Evolutionary conservation across 2,113 vertebrate genomes (phyloP).

Genomic region (Apteryx mantelli): DNA sequence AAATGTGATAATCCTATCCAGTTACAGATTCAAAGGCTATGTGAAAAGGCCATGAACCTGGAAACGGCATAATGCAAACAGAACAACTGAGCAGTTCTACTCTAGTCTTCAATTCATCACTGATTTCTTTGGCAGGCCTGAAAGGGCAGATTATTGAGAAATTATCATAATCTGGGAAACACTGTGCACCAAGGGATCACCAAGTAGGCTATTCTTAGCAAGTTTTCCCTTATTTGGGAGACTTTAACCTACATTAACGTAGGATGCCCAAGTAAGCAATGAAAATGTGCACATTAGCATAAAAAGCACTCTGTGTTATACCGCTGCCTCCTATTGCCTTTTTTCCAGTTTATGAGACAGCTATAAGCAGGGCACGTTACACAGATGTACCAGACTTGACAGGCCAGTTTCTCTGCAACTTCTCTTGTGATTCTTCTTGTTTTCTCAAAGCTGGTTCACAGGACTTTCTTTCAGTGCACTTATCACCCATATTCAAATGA

Average conservation of each 20-base stretch:
- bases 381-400: neutral
- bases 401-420: neutral
- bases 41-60: neutral
- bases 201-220: neutral
- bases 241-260: neutral
- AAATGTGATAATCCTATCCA: conserved; percentile 43
- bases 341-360: neutral
- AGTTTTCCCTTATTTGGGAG: neutral
- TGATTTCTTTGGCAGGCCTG: neutral
- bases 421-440: neutral
- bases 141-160: neutral
- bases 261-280: neutral
- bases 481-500: neutral
- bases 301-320: neutral
- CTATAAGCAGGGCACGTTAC: neutral
- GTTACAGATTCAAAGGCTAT: neutral
- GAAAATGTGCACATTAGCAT: neutral
- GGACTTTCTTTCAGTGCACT: neutral
- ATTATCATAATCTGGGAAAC: neutral
- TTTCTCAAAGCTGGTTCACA: neutral
- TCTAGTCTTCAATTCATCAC: neutral
- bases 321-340: neutral
- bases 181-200: too few species aligned
- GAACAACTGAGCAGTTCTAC: neutral
- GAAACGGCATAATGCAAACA: neutral